phyloP scores from a whole-genome alignment of 2,888 invertebrate genomes.

The Drosophila formosana region DNA sequence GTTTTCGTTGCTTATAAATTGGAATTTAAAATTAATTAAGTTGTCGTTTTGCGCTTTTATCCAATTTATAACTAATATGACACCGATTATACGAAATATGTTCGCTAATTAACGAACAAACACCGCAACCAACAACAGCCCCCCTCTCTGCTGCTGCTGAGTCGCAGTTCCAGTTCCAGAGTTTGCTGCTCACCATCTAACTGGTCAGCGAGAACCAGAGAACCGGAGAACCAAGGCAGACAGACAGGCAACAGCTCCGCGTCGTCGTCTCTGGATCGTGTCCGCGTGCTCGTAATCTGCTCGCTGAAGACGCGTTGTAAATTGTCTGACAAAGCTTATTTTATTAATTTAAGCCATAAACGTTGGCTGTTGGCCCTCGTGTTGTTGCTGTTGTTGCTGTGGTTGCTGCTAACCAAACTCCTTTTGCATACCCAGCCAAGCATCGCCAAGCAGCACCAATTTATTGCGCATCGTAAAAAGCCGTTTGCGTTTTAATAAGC shows the following conservation, averaged over 20 bases:
- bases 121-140: slow-evolving; percentile 64
- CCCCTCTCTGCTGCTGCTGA: background rate
- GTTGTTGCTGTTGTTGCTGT: slow-evolving; percentile 37
- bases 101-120: slow-evolving; percentile 85
- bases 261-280: slow-evolving; percentile 48
- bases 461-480: slow-evolving; percentile 79
- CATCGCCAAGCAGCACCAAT: slow-evolving; percentile 64
- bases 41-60: slow-evolving; percentile 85
- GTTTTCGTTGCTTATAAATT: slow-evolving; percentile 73
- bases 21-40: slow-evolving; percentile 85
- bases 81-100: slow-evolving; percentile 85
- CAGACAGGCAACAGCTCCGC: slow-evolving; percentile 62
- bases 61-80: slow-evolving; percentile 85
- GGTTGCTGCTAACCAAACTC: slow-evolving; percentile 2
- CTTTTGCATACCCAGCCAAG: slow-evolving; percentile 58
- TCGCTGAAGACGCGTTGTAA: slow-evolving; percentile 83
- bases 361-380: slow-evolving; percentile 53
- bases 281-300: slow-evolving; percentile 81
- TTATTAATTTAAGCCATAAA: slow-evolving; percentile 83
- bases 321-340: slow-evolving; percentile 83
- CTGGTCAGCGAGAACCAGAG: slow-evolving; percentile 36
- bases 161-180: slow-evolving; percentile 1
- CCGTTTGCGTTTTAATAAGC: slow-evolving; percentile 81
- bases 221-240: slow-evolving; percentile 54
- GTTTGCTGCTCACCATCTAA: slow-evolving; percentile 39